Conservation (phyloP, 2,888 invertebrate genomes). For the Galerucella nymphaeae region DNA sequence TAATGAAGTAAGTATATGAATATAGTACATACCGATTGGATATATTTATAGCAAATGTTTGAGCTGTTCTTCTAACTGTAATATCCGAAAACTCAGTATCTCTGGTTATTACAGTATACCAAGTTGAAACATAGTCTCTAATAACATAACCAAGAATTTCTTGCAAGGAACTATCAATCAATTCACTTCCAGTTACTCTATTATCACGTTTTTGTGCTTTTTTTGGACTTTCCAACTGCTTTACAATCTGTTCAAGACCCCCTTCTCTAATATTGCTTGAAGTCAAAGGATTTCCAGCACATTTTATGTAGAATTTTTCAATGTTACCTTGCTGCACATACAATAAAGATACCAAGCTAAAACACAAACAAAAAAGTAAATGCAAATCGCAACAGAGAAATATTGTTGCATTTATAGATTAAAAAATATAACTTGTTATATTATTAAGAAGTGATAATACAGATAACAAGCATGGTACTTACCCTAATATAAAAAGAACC, state of each 20-base stretch:
- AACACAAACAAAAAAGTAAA: conserved; percentile 41
- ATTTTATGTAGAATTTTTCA: conserved; percentile 60
- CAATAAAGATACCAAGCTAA: conserved; percentile 60
- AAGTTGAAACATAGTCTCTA: conserved; percentile 83
- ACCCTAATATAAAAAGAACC: conserved; percentile 62
- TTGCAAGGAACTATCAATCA: conserved; percentile 87
- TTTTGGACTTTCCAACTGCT: conserved; percentile 57
- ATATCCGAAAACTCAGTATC: conserved; percentile 81
- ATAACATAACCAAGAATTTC: conserved; percentile 85
- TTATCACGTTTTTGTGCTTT: conserved; percentile 65
- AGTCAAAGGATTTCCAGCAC: conserved; percentile 61
- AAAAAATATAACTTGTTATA: conserved; percentile 1
- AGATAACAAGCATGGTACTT: conserved; percentile 37
- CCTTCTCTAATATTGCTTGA: conserved; percentile 60
- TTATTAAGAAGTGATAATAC: background rate
- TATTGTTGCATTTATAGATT: conserved; percentile 4
- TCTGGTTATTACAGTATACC: conserved; percentile 75
- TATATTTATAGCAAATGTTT: conserved; percentile 77
- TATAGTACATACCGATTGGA: conserved; percentile 72
- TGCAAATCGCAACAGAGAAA: background rate
- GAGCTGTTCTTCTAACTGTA: conserved; percentile 74
- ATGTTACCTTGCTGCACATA: conserved; percentile 63
- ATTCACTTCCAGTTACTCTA: conserved; percentile 84
- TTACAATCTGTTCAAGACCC: conserved; percentile 59
- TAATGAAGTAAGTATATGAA: background rate